These are phyloP conservation scores for Neogale vison DNA, from an alignment of 2,113 vertebrate species.

Conservation along the genomic window DNA sequence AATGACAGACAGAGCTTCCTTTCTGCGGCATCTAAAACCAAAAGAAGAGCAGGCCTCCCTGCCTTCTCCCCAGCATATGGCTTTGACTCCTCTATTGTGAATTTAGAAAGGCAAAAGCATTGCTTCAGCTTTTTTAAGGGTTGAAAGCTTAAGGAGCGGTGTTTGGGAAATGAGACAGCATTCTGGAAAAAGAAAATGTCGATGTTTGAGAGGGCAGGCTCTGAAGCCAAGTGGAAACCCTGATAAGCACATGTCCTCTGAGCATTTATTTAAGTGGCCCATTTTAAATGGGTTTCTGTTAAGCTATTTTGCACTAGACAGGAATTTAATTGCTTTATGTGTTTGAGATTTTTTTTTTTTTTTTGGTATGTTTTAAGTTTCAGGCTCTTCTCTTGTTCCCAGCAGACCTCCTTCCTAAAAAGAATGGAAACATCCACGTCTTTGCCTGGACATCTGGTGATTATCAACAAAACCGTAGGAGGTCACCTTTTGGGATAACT, in stretches of 20 bases:
- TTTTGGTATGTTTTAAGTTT: neutral
- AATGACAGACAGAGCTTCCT: neutral
- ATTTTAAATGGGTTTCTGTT: neutral
- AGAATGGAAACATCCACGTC: neutral
- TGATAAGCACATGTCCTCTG: neutral
- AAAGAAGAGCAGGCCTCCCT: neutral
- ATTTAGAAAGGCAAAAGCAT: neutral
- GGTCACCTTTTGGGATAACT: slow-evolving; percentile 4
- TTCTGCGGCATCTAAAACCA: neutral
- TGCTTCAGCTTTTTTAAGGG: neutral
- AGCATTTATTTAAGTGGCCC: neutral
- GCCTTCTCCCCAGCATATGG: neutral
- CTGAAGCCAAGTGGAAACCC: neutral
- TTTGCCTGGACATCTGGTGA: neutral
- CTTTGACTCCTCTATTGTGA: neutral
- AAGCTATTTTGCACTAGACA: neutral
- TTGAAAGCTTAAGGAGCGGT: neutral
- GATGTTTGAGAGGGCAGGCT: neutral
- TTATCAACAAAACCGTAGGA: slow-evolving; percentile 13
- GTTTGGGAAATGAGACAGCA: neutral
- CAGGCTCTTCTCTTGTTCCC: neutral
- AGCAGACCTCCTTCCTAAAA: slow-evolving; percentile 35
- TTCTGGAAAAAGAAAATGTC: neutral
- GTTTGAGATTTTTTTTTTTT: neutral
- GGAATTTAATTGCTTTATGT: neutral